phyloP scores from a whole-genome alignment of 2,797 vertebrate species.

The Coendou prehensilis region DNA sequence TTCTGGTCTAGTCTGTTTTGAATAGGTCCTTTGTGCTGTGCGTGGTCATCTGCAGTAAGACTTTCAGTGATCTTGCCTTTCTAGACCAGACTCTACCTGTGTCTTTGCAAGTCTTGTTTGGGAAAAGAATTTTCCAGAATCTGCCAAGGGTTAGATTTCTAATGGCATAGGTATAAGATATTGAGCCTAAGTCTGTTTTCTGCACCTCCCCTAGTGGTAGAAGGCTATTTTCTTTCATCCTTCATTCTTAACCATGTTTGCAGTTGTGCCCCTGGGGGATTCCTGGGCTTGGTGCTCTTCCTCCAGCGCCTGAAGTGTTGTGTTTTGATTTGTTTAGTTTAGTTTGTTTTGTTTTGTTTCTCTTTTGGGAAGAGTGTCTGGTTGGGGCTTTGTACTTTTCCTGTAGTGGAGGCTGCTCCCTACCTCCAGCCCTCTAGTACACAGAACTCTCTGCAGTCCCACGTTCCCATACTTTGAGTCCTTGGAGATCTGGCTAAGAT shows the following conservation, averaged over 20 bases:
- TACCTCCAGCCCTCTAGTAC: background rate
- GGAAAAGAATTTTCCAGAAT: background rate
- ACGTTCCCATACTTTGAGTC: background rate
- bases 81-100: background rate
- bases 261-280: background rate
- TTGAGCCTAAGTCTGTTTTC: background rate
- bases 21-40: background rate
- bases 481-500: background rate
- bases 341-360: background rate
- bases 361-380: background rate
- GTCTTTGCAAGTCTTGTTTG: background rate
- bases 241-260: background rate
- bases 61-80: background rate
- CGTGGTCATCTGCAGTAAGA: background rate
- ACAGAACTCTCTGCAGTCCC: background rate
- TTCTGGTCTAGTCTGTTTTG: background rate
- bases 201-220: background rate
- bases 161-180: background rate
- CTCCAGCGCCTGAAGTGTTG: background rate
- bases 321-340: background rate
- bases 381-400: background rate
- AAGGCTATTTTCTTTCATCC: background rate
- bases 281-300: background rate
- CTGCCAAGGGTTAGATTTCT: background rate
- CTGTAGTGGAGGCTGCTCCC: background rate